phyloP scores from a whole-genome alignment of 2,797 vertebrate species.

The Iguana delicatissima region DNA sequence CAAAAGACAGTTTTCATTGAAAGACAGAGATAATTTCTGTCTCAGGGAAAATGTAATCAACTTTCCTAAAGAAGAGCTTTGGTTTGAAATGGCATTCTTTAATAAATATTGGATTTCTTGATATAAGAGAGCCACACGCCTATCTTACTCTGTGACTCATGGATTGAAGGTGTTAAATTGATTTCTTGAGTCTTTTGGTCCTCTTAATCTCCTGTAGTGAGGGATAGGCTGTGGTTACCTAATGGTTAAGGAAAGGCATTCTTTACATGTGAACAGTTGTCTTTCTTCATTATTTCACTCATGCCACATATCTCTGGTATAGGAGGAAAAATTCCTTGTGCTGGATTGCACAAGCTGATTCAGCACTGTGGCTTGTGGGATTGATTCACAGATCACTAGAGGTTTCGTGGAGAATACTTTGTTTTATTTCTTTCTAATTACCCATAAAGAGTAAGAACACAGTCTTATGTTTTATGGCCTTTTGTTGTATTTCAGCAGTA shows the following conservation, averaged over 20 bases:
- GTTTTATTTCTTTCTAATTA: not conserved
- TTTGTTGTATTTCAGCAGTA: slow-evolving; percentile 21
- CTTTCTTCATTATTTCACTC: not conserved
- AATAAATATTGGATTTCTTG: not conserved
- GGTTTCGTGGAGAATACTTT: not conserved
- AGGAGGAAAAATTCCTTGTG: not conserved
- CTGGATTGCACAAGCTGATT: not conserved
- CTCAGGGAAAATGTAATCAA: not conserved
- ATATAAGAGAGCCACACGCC: not conserved
- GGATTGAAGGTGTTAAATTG: not conserved
- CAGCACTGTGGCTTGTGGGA: too few relatives aligned
- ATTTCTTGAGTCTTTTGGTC: not conserved
- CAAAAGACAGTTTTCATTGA: not conserved
- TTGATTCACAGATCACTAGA: not conserved
- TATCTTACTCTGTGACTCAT: not conserved
- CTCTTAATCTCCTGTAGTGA: not conserved
- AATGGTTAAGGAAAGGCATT: not conserved
- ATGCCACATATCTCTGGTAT: not conserved
- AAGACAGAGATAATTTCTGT: not conserved
- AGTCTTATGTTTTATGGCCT: not conserved
- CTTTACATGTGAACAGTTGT: not conserved
- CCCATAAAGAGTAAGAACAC: not conserved
- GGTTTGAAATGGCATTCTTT: not conserved
- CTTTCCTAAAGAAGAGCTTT: not conserved
- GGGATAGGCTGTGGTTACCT: not conserved